Percentiles rank a stretch among this genome's conserved stretches.
phyloP scores from a whole-genome alignment of 1,140 invertebrate genomes.

The Penaeus vannamei region DNA sequence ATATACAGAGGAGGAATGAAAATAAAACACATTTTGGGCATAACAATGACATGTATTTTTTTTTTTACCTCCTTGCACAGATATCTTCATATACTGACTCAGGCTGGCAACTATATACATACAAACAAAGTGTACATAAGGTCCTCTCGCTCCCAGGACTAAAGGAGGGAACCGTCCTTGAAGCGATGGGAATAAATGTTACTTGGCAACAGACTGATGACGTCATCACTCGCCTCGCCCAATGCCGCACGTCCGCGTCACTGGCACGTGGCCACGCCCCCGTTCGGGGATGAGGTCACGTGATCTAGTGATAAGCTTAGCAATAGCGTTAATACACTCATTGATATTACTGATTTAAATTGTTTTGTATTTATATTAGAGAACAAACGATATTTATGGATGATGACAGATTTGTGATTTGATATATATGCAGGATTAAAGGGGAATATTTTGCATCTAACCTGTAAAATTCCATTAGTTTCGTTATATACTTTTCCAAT shows the following conservation, averaged over 20 bases:
- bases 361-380: too few species aligned
- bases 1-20: neutral
- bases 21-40: constrained; percentile 13
- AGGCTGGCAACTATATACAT: constrained; percentile 55
- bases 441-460: too few species aligned
- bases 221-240: constrained; percentile 33
- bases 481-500: too few species aligned
- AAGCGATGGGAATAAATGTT: constrained; percentile 33
- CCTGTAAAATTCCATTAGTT: too few species aligned
- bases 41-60: constrained; percentile 52
- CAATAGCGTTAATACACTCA: neutral
- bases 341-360: too few species aligned
- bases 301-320: neutral
- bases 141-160: neutral
- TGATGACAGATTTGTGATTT: too few species aligned
- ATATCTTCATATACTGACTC: constrained; percentile 44
- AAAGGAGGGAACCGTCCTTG: neutral
- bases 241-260: neutral
- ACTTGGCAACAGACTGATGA: constrained; percentile 31
- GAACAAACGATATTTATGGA: too few species aligned
- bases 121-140: constrained; percentile 25
- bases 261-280: neutral
- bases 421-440: too few species aligned
- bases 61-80: constrained; percentile 30
- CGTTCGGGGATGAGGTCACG: neutral